A percentile compares a stretch with the other conserved stretches of the same genome.
phyloP scores from a whole-genome alignment of 1,140 invertebrate species.

The Drosophila parabipectinata region DNA sequence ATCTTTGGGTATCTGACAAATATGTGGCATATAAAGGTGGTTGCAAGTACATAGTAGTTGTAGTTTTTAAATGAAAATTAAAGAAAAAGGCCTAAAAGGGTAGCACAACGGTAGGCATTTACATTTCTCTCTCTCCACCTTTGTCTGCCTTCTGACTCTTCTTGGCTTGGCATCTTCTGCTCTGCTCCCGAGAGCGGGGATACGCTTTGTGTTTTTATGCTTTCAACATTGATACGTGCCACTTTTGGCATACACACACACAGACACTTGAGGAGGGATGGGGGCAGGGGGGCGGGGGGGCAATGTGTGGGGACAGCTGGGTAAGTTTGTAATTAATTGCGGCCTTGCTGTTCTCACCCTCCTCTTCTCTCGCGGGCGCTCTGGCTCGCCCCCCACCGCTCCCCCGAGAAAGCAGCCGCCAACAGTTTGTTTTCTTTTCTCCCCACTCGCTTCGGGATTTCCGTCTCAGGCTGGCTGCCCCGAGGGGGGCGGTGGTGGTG shows the following conservation, averaged over 20 bases:
- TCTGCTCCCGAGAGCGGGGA: conserved; percentile 3
- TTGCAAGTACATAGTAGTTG: too few species aligned
- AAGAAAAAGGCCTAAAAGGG: conserved; percentile 20
- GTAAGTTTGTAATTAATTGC: conserved; percentile 81
- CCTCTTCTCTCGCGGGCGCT: conserved; percentile 14
- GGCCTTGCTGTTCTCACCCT: conserved; percentile 62
- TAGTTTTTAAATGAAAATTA: conserved; percentile 31
- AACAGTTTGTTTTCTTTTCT: conserved; percentile 52
- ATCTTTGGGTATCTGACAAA: conserved; percentile 7
- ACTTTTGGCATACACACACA: conserved; percentile 50
- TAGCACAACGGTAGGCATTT: conserved; percentile 51
- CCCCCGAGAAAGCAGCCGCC: conserved; percentile 32
- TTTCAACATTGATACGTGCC: conserved; percentile 79
- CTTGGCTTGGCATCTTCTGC: background rate
- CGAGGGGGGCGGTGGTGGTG: conserved; percentile 19
- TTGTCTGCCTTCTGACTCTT: background rate
- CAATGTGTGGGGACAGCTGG: conserved; percentile 60
- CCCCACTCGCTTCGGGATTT: conserved; percentile 41
- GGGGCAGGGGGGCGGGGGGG: background rate
- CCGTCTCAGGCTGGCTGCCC: conserved; percentile 14
- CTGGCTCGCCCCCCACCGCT: background rate
- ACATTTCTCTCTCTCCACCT: conserved; percentile 12
- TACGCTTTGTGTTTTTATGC: conserved; percentile 64
- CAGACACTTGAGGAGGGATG: too few species aligned
- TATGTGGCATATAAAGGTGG: too few species aligned